Evolutionary conservation across 2,888 invertebrate genomes (phyloP), one percentile per base, ranked within the genome.

Genomic region (Alloscopus bannaensis): DNA sequence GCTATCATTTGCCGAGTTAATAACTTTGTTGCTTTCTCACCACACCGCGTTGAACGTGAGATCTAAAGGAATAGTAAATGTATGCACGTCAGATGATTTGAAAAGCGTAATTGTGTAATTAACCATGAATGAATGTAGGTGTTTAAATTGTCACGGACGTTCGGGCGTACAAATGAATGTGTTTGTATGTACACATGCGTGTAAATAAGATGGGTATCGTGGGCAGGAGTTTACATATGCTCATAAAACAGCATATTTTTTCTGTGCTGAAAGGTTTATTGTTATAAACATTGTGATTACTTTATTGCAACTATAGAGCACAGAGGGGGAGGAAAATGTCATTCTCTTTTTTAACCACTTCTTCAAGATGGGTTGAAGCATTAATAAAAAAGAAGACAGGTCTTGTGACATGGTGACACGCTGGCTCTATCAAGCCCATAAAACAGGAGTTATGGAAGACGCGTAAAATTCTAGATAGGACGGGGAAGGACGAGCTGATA

Each of bases 101-200:
- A 73, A 45, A 55, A 65, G 28, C 57, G 50, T 57, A 65, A 73
- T 65, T 65, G 73, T 57, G 45, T 57, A 73, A 65, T 73, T 73
- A 71, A 52, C 62, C 71, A 71, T 71, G 62, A 62, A 40, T 73
- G 45, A 73, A 65, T 62, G 73, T 73, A 57, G 73, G 73, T 73
- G 73, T 73, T 65, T 73, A 55, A 73, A 73, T 55, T 72, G 72
- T 72, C 73, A 73, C 73, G 64, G 73, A 73, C 65, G 64, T 36
- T 22, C 28, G 45, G 52, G 52, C 24, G 24, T 20, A 52, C 52
- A 24, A 22, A 20, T 52, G 20, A 52, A 22, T 22, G 16, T 4
- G 45, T 45, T 20, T 3, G 11, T 22, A 24, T 52, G 3, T 52
- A 52, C 4, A 22, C 16, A 52, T 52, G n/a, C 11, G 18, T 47